Evolutionary conservation across 2,113 vertebrate species (phyloP).

Genomic region (Syngnathus floridae): DNA sequence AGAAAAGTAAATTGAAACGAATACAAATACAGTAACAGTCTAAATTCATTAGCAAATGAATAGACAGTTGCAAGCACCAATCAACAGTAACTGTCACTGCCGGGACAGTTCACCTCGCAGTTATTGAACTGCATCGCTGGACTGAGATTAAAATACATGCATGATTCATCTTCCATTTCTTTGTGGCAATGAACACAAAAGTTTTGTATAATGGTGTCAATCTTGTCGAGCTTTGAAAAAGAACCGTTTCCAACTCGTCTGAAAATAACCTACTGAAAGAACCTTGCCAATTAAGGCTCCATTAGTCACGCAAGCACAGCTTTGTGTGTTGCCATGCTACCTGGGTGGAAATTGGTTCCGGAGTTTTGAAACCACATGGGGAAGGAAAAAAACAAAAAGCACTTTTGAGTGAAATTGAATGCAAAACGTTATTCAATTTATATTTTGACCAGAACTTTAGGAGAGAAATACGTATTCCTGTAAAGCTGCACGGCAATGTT

Average conservation of each 20-base stretch:
- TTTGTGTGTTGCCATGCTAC: not conserved
- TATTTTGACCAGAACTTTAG: no score
- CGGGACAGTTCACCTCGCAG: constrained; percentile 7
- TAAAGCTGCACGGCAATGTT: no score
- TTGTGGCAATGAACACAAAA: constrained; percentile 13
- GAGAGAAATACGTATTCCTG: no score
- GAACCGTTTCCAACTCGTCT: constrained; percentile 9
- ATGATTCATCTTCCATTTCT: constrained; percentile 17
- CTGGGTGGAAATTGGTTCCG: not conserved
- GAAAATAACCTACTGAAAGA: not conserved
- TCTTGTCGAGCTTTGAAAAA: constrained; percentile 29
- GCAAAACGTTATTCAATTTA: no score
- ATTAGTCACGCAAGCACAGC: not conserved
- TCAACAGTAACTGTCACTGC: not conserved
- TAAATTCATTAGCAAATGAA: no score
- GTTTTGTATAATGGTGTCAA: constrained; percentile 12
- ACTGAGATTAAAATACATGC: constrained; percentile 25
- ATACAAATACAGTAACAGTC: no score
- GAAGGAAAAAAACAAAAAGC: not conserved
- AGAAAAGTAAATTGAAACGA: no score
- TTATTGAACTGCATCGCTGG: constrained; percentile 32
- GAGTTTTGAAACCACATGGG: not conserved
- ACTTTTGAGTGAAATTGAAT: not conserved
- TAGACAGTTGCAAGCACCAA: not conserved
- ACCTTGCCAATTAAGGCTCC: not conserved